These are phyloP conservation scores for Champsocephalus gunnari DNA, from an alignment of 2,797 vertebrate genomes.

Conservation along the genomic window DNA sequence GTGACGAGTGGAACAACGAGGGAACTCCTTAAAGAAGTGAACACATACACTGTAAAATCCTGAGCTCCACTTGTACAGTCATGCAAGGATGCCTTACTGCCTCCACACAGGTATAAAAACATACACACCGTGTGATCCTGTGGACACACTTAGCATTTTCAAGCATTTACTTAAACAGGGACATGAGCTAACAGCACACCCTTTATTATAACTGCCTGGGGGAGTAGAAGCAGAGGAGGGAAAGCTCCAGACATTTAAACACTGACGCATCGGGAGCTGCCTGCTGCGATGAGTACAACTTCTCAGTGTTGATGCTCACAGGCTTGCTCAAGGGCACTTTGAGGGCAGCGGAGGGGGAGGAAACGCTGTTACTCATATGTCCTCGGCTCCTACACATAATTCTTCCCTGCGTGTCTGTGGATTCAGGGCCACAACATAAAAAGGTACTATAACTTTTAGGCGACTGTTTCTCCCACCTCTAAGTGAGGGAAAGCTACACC, in stretches of 20 bases:
- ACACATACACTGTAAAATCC: conserved; percentile 32
- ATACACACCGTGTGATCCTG: conserved; percentile 15
- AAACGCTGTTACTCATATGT: conserved; percentile 69
- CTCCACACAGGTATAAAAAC: conserved; percentile 30
- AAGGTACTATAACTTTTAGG: conserved; percentile 37
- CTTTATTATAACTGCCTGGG: conserved; percentile 54
- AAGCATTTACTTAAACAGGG: conserved; percentile 47
- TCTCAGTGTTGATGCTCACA: conserved; percentile 42
- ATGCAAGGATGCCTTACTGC: conserved; percentile 31
- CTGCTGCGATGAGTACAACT: conserved; percentile 30
- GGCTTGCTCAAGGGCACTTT: conserved; percentile 59
- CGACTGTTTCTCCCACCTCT: too few relatives aligned
- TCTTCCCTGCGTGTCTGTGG: conserved; percentile 37
- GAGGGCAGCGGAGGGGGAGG: conserved; percentile 63
- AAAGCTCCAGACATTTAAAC: conserved; percentile 50
- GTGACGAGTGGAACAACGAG: conserved; percentile 21
- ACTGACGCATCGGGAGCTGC: conserved; percentile 46
- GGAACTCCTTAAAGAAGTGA: conserved; percentile 36
- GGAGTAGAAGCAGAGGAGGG: conserved; percentile 59
- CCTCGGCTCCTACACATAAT: conserved; percentile 48
- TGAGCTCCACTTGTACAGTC: conserved; percentile 38
- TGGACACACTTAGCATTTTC: conserved; percentile 38
- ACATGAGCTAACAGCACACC: conserved; percentile 46
- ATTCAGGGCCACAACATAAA: conserved; percentile 39
- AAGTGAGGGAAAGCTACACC: not conserved